Conservation (phyloP, 1,140 invertebrate species). For the Diabrotica virgifera region DNA sequence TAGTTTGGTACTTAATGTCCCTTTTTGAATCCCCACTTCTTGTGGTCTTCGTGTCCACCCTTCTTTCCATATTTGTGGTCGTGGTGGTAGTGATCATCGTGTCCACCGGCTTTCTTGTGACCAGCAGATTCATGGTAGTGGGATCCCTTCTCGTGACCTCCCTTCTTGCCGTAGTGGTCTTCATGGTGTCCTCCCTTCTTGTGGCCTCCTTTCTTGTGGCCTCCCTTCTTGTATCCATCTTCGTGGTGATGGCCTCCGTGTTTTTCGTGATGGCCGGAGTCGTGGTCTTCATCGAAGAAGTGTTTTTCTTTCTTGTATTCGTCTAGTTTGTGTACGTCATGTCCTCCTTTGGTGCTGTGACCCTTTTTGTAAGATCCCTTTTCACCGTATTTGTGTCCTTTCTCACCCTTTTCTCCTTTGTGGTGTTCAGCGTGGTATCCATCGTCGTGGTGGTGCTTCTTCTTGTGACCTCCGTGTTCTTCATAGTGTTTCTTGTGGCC, state of each 20-base stretch:
- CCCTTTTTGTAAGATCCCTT: conserved; percentile 63
- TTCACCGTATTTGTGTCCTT: conserved; percentile 61
- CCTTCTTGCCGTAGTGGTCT: conserved; percentile 60
- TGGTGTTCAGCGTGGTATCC: conserved; percentile 67
- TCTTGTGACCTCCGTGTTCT: conserved; percentile 62
- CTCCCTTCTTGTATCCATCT: conserved; percentile 58
- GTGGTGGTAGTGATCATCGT: conserved; percentile 64
- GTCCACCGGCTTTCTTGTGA: conserved; percentile 64
- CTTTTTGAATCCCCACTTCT: conserved; percentile 60
- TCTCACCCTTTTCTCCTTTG: conserved; percentile 64
- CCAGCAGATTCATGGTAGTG: conserved; percentile 61
- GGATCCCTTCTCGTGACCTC: conserved; percentile 59
- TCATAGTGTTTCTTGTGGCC: conserved; percentile 63
- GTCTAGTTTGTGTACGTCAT: conserved; percentile 68
- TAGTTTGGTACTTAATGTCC: conserved; percentile 21
- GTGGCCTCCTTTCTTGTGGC: conserved; percentile 62
- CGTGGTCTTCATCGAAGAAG: conserved; percentile 65
- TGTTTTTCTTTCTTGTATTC: conserved; percentile 71
- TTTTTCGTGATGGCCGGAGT: conserved; percentile 61
- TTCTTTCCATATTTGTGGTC: conserved; percentile 66
- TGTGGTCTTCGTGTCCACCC: conserved; percentile 62
- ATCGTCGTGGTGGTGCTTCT: conserved; percentile 65
- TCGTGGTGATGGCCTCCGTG: conserved; percentile 59
- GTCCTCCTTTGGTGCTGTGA: conserved; percentile 62
- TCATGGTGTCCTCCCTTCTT: conserved; percentile 62